A percentile compares a stretch with the other conserved stretches of the same genome.
Evolutionary conservation across 2,888 invertebrate species (phyloP).

Genomic region (Tetragonula carbonaria): DNA sequence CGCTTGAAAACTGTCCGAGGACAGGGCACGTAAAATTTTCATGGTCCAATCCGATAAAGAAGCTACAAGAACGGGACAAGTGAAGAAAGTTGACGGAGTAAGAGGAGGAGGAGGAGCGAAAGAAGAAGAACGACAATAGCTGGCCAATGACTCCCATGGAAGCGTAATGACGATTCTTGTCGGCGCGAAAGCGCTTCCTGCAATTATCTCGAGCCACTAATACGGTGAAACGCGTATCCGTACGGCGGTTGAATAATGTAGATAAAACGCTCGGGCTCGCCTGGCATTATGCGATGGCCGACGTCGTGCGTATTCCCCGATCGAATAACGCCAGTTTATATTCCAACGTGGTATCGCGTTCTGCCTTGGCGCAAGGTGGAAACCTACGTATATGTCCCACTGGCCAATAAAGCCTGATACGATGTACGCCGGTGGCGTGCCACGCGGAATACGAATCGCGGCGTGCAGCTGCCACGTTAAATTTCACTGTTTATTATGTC

Average conservation of each 20-base stretch:
- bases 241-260: constrained; percentile 44
- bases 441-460: constrained; percentile 55
- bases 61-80: background rate
- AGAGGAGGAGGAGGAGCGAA: no score
- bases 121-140: background rate
- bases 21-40: no score
- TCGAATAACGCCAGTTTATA: constrained; percentile 60
- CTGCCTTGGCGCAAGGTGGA: constrained; percentile 52
- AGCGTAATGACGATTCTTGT: constrained; percentile 21
- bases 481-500: constrained; percentile 58
- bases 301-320: constrained; percentile 42
- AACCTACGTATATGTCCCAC: constrained; percentile 54
- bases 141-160: constrained; percentile 32
- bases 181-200: constrained; percentile 37
- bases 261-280: constrained; percentile 37
- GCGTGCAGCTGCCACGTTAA: constrained; percentile 56
- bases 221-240: constrained; percentile 20
- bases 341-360: constrained; percentile 49
- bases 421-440: constrained; percentile 34
- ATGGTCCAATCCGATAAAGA: background rate
- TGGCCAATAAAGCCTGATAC: constrained; percentile 62
- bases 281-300: constrained; percentile 24
- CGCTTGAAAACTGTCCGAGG: no score
- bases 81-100: background rate
- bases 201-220: constrained; percentile 45